Percentiles rank a stretch among this genome's conserved stretches.
phyloP scores from a whole-genome alignment of 2,797 vertebrate genomes.

The Phyllotis vaccarum region DNA sequence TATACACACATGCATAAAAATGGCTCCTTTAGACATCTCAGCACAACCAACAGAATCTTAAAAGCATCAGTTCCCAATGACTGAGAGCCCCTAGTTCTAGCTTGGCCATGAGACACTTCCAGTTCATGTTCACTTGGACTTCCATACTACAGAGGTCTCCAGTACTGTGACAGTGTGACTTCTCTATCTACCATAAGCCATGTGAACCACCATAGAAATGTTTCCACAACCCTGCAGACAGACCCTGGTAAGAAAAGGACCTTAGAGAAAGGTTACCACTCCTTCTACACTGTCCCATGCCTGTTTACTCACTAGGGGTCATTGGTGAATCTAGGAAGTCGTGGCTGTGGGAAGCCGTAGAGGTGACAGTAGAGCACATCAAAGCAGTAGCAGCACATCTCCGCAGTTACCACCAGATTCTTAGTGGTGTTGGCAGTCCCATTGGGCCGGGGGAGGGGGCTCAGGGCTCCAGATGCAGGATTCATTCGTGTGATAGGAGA shows the following conservation, averaged over 20 bases:
- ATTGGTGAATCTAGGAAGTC: constrained; percentile 92
- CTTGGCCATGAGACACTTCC: neutral
- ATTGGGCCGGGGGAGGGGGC: constrained; percentile 90
- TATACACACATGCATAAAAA: neutral
- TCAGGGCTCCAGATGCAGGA: constrained; percentile 91
- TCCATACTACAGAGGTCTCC: neutral
- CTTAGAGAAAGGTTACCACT: neutral
- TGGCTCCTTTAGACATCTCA: neutral
- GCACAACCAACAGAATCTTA: neutral
- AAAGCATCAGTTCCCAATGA: neutral
- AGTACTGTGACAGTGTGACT: neutral
- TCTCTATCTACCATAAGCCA: neutral
- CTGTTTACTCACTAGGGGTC: constrained; percentile 92
- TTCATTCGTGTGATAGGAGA: constrained; percentile 91
- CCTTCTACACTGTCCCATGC: constrained; percentile 32
- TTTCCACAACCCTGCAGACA: neutral
- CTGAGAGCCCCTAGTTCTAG: neutral
- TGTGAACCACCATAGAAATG: neutral
- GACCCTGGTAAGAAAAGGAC: neutral
- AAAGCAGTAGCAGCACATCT: constrained; percentile 94
- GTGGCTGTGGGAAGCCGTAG: constrained; percentile 92
- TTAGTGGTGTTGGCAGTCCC: constrained; percentile 91
- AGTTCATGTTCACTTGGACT: neutral
- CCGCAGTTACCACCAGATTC: constrained; percentile 92
- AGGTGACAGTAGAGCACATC: constrained; percentile 93